These are phyloP conservation scores for Drosophila serrata DNA, from an alignment of 1,140 invertebrate genomes.

Conservation along the genomic window DNA sequence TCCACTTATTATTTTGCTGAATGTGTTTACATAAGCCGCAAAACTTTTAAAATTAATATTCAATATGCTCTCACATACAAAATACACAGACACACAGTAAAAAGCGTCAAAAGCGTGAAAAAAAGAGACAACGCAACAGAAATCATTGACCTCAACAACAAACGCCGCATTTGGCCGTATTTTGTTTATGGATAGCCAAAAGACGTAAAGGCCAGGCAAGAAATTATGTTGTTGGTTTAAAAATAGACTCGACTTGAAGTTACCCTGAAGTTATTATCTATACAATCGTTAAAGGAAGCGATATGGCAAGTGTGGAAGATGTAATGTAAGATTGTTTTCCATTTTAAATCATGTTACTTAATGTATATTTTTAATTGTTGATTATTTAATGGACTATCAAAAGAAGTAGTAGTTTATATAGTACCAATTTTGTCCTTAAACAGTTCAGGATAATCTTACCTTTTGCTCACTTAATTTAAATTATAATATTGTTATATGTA, in stretches of 20 bases:
- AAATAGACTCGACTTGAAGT: conserved; percentile 9
- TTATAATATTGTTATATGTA: neutral
- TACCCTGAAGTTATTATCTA: conserved; percentile 15
- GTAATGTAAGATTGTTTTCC: neutral
- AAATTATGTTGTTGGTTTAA: conserved; percentile 7
- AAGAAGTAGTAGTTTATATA: too few relatives aligned
- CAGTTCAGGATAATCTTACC: neutral
- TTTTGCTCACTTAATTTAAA: neutral
- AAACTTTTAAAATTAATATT: conserved; percentile 73
- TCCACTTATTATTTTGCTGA: conserved; percentile 54
- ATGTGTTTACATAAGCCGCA: conserved; percentile 70
- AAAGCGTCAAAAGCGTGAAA: conserved; percentile 71
- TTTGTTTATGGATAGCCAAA: conserved; percentile 66
- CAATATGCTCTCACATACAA: conserved; percentile 58
- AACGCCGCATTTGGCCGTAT: conserved; percentile 71
- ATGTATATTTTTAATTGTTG: too few relatives aligned
- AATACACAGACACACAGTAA: conserved; percentile 19
- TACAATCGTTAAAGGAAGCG: neutral
- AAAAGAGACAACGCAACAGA: conserved; percentile 72
- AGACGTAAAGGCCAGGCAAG: conserved; percentile 39
- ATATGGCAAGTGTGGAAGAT: neutral
- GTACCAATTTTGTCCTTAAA: neutral
- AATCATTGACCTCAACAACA: conserved; percentile 80
- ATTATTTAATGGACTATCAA: too few relatives aligned
- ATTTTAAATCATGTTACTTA: too few relatives aligned